Evolutionary conservation across 2,113 vertebrate species (phyloP).

Genomic region (Macquaria ambigua): DNA sequence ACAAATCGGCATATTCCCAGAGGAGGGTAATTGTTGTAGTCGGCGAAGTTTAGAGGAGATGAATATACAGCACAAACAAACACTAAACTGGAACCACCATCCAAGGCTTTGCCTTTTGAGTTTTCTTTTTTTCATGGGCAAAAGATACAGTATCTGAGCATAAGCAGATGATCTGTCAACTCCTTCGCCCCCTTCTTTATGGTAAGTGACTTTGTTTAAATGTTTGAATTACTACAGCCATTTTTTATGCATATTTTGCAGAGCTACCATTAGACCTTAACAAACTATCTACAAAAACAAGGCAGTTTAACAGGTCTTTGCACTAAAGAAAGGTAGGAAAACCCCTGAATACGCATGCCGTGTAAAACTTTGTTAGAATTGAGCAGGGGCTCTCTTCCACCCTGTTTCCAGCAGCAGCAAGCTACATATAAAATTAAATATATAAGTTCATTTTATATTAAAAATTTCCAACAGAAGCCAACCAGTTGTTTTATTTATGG

Average conservation of each 20-base stretch:
- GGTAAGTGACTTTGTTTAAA: conserved; percentile 1
- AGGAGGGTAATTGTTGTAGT: conserved; percentile 44
- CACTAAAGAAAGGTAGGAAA: neutral
- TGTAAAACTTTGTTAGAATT: neutral
- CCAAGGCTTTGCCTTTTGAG: neutral
- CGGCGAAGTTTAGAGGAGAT: conserved; percentile 14
- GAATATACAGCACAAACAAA: conserved; percentile 36
- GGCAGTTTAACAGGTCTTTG: neutral
- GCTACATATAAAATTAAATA: neutral
- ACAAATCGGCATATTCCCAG: conserved; percentile 38
- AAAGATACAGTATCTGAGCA: conserved; percentile 1
- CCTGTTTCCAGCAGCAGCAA: neutral
- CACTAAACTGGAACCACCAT: conserved; percentile 29
- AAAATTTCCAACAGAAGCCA: neutral
- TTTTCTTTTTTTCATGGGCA: neutral
- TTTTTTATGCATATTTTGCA: conserved; percentile 10
- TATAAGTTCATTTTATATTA: neutral
- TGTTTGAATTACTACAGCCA: neutral
- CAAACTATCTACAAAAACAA: neutral
- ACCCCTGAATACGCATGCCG: neutral
- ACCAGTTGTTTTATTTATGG: neutral
- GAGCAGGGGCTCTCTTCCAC: neutral
- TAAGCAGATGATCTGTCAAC: neutral
- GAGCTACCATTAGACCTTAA: neutral
- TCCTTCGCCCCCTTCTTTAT: neutral